Base-by-base conservation (phyloP, 2,797 vertebrate species). In the Netta rufina region DNA sequence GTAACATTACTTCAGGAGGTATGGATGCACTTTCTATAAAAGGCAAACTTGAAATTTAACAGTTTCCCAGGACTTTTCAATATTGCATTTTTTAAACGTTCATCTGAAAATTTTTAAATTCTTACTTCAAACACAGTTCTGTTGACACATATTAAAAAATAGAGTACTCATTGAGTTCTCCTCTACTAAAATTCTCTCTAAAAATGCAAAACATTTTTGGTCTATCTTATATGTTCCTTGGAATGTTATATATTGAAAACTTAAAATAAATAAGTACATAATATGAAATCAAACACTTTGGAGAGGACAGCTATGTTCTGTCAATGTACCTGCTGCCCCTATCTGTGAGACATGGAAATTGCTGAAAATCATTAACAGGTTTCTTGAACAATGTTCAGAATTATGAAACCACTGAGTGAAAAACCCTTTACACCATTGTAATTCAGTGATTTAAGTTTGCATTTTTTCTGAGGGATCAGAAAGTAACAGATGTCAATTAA, bases 51-150 rank as follows among this genome's bases (percentile, higher is more conserved):
- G 1, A 33, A 66, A 82, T 61, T 0, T 33, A 57, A 43, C 17
- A 4, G 9, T 32, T 80, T 86, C 8, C 11, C 60, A 1, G 2
- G 4, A 51, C 20, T 62, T 19, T 79, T 92, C 8, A 2, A 38
- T 53, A 3, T 0, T 65, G 2, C 1, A 10, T 32, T 36, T 30
- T 30, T 22, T 11, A 54, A 66, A 30, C 49, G 22, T 65, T 19
- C 7, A 32, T 61, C 22, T 25, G 32, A 38, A 61, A 30, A 8
- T 75, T 81, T 90, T 61, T 15, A 65, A 78, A 65, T 16, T 69
- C 18, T 65, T 8, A 47, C 3, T 87, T 70, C 13, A 60, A 49
- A 30, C 13, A 56, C 10, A 49, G 3, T 28, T 11, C 4, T 25
- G 20, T n/a, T 64, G 16, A 2, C 69, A 2, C 13, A 25, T 47